A percentile compares a stretch with the other conserved stretches of the same genome.
Conservation (phyloP, 2,113 vertebrate genomes). For the Pundamilia nyererei region DNA sequence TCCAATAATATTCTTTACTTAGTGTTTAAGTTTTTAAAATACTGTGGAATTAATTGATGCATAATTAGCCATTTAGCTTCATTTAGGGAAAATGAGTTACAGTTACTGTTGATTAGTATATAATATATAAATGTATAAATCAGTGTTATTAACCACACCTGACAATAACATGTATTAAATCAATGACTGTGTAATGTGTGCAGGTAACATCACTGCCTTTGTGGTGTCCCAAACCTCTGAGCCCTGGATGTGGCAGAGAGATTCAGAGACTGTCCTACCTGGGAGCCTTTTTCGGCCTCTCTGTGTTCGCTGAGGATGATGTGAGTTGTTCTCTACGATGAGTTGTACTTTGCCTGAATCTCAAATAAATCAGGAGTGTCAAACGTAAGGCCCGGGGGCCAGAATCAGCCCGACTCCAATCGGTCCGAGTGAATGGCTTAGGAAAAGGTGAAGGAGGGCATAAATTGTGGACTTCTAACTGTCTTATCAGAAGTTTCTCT, state of each 20-base stretch:
- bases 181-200: neutral
- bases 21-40: neutral
- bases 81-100: neutral
- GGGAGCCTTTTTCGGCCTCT: slow-evolving; percentile 93
- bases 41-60: neutral
- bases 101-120: neutral
- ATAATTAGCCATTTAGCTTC: neutral
- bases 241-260: slow-evolving; percentile 88
- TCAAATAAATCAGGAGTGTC: neutral
- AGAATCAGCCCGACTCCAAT: neutral
- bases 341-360: neutral
- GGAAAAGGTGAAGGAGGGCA: neutral
- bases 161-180: neutral
- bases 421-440: neutral
- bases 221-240: slow-evolving; percentile 91
- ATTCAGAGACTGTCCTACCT: slow-evolving; percentile 92
- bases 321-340: slow-evolving; percentile 71
- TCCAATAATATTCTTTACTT: neutral
- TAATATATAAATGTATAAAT: neutral
- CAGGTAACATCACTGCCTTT: slow-evolving; percentile 86
- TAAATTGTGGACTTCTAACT: neutral
- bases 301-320: slow-evolving; percentile 97
- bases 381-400: neutral
- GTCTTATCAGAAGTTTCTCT: neutral
- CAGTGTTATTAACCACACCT: neutral